Evolutionary conservation across 1,140 invertebrate genomes (phyloP).

Genomic region (Panagrolaimus sp.): DNA sequence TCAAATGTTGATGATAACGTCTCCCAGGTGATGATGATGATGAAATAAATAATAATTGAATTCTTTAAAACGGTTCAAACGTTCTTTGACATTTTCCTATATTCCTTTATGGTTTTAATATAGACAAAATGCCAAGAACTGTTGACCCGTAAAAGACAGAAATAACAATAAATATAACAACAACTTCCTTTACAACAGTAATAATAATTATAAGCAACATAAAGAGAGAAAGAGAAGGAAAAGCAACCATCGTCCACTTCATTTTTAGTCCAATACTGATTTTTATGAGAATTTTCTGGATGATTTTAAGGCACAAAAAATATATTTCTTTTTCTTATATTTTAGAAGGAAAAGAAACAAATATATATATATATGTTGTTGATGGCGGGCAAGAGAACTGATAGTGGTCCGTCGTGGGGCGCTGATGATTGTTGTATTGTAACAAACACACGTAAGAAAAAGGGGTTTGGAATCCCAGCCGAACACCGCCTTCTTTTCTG

Average conservation of each 20-base stretch:
- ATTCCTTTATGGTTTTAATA: slow-evolving; percentile 15
- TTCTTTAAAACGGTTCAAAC: background rate
- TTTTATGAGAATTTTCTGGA: background rate
- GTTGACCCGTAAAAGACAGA: background rate
- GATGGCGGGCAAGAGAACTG: background rate
- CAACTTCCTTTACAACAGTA: background rate
- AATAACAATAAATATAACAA: background rate
- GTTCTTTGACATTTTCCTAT: slow-evolving; percentile 18
- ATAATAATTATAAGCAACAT: background rate
- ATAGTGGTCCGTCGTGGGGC: no score
- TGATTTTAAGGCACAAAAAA: no score
- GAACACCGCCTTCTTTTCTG: no score
- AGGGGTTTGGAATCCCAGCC: no score
- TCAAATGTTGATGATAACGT: background rate
- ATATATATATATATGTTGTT: background rate
- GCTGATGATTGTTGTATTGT: no score
- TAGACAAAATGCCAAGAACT: slow-evolving; percentile 16
- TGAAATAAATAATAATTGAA: no score
- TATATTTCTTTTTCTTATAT: no score
- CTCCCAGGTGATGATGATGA: no score
- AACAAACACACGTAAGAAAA: no score
- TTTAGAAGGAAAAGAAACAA: background rate
- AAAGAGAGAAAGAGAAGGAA: background rate
- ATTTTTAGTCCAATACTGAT: background rate
- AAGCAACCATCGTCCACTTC: background rate